Evolutionary conservation across 1,140 invertebrate species (phyloP), one percentile per base, ranked within the genome.

Genomic region (Pseudomyrmex pallidus): DNA sequence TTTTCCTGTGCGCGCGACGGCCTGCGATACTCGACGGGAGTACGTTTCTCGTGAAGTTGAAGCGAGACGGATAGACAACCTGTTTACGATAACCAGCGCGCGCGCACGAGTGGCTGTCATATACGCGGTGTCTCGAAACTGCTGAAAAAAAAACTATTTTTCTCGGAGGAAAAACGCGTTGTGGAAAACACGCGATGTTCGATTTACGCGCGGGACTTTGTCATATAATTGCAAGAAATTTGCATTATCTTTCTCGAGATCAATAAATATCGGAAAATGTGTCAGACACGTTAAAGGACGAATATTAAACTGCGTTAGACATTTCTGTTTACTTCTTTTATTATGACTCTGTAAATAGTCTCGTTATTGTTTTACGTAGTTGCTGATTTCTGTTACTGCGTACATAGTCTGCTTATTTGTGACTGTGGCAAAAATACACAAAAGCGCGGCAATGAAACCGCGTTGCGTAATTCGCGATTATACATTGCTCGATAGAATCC

Each of bases 41-140:
- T 85, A 90, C 83, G 83, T 67, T 76, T 46, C 73, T 57, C 70
- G 84, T 48, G 88, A 64, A 3, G 70, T 50, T 78, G 62, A 85
- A 89, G 87, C 56, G 90, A 91, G 91, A 92, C 50, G 83, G 84
- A 88, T 91, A 83, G 89, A 92, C 91, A 92, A 92, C 91, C 91
- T 92, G 91, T 92, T 92, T 91, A 89, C 87, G 83, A 83, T 86
- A 74, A 73, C 25, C 52, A 17, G 82, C 67, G 73, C 74, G 59
- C 52, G 56, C 50, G 35, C 70, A 48, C 63, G 61, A 25, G 17
- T 50, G 48, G 9, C 44, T 20, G 20, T n/a, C 61, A 57, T 52
- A 10, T 80, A 59, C 67, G n/a, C 46, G 12, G 10, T 52, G 70
- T 56, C 46, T 56, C 44, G 35, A 25, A 73, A 64, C 54, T 22